A percentile compares a stretch with the other conserved stretches of the same genome.
phyloP scores from a whole-genome alignment of 1,140 invertebrate genomes.

The Drosophila kepulauana region DNA sequence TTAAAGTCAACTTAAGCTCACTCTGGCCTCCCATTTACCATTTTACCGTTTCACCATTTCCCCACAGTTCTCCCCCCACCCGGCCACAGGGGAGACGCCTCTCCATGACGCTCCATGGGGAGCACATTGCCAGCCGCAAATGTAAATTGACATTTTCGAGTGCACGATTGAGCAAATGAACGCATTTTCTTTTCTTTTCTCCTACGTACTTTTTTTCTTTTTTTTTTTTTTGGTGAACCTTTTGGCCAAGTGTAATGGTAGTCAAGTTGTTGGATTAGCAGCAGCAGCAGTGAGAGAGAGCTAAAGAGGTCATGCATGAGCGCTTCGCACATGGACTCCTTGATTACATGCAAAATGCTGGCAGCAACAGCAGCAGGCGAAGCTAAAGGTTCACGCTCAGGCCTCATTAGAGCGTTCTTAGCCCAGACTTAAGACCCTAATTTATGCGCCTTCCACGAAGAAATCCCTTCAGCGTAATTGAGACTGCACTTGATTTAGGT shows the following conservation, averaged over 20 bases:
- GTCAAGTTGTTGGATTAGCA: slow-evolving; percentile 80
- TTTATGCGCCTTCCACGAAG: slow-evolving; percentile 59
- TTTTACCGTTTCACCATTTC: slow-evolving; percentile 4
- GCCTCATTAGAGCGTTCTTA: slow-evolving; percentile 65
- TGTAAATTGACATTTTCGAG: slow-evolving; percentile 84
- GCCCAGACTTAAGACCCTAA: slow-evolving; percentile 54
- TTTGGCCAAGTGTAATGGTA: slow-evolving; percentile 63
- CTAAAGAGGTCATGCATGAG: slow-evolving; percentile 54
- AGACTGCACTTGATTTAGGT: slow-evolving; percentile 10
- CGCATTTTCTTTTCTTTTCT: slow-evolving; percentile 51
- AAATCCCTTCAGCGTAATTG: slow-evolving; percentile 25
- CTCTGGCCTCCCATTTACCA: slow-evolving; percentile 9
- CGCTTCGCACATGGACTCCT: slow-evolving; percentile 53
- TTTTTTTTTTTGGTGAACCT: slow-evolving; percentile 38
- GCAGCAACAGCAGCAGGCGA: background rate
- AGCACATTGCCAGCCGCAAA: slow-evolving; percentile 69
- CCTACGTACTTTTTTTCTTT: background rate
- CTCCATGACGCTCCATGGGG: slow-evolving; percentile 24
- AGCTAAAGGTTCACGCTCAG: slow-evolving; percentile 31
- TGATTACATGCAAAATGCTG: slow-evolving; percentile 77
- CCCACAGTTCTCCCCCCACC: background rate
- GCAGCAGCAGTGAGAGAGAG: slow-evolving; percentile 19
- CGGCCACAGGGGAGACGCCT: slow-evolving; percentile 13
- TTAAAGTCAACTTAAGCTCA: slow-evolving; percentile 81
- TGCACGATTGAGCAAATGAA: slow-evolving; percentile 83